Evolutionary conservation across 1,140 invertebrate species (phyloP), one percentile per base, ranked within the genome.

Genomic region (Zaprionus gabonicus): DNA sequence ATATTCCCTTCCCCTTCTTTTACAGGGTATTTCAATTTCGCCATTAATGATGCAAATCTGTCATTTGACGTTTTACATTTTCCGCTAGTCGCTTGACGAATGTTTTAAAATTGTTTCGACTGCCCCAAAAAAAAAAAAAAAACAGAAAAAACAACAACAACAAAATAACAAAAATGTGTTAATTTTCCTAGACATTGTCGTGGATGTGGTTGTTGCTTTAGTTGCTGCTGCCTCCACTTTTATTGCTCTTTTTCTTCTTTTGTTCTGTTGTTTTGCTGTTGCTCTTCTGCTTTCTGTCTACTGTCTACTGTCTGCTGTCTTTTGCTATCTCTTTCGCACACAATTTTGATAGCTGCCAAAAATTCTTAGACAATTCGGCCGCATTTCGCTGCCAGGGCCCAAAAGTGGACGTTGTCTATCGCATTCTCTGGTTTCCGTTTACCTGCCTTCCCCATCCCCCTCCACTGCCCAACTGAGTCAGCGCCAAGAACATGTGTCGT

Each of bases 261-360:
- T 49, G 20, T 56, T 27, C 7, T 56, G n/a, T 23, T 17, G 46
- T 17, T 51, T 51, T 51, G 28, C 20, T 41, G 38, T 41, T 41
- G 13, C 15, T 41, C 38, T 41, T 41, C 15, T 41, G 12, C 10
- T 41, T 41, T 13, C 38, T 41, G 15, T 41, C 31, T 15, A 4
- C 38, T 41, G 3, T 49, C 9, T 23, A 1, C 46, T 41, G 2
- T 49, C 17, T 20, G 6, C 44, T 49, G 6, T 25, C 20, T 5
- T 4, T 12, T 20, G 20, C 46, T 3, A 1, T 51, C 17, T 20
- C 46, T 25, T 51, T 51, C 7, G 3, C 17, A 23, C 20, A 83
- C 80, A 87, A 80, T 83, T 87, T 88, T 84, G 84, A 88, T 84
- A 78, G 83, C 78, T 88, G 83, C 84, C 84, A 88, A 88, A 84